These are phyloP conservation scores for Riparia riparia DNA, from an alignment of 2,113 vertebrate species.

Conservation along the genomic window DNA sequence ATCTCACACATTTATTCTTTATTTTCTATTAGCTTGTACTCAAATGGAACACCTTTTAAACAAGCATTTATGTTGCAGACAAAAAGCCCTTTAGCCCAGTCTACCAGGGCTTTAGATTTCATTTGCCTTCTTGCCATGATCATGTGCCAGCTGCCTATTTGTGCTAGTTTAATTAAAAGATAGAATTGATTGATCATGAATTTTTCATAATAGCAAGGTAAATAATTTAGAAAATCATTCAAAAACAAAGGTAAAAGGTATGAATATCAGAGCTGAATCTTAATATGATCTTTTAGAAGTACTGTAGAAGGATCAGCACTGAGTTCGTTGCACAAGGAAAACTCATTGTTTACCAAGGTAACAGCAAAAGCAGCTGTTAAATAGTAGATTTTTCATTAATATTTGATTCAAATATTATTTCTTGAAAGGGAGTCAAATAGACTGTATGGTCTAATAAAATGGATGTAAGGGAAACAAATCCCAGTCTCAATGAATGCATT, in stretches of 20 bases:
- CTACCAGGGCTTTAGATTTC: not conserved
- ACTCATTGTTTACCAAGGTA: not conserved
- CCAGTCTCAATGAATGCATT: not conserved
- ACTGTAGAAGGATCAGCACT: accelerated
- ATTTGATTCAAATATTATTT: not conserved
- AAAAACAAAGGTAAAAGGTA: not conserved
- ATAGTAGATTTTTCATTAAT: not conserved
- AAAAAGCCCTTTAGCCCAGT: not conserved
- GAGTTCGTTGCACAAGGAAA: not conserved
- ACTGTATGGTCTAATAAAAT: not conserved
- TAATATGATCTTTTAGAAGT: not conserved
- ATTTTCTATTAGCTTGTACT: not conserved
- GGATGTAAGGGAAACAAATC: not conserved
- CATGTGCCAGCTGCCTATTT: not conserved
- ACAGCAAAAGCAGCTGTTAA: not conserved
- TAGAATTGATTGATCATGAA: not conserved
- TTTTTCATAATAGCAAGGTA: not conserved
- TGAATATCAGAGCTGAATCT: not conserved
- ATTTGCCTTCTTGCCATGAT: not conserved
- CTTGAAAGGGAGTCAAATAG: not conserved
- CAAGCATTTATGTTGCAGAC: not conserved
- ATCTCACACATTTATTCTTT: not conserved
- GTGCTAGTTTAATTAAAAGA: not conserved
- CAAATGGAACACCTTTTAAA: not conserved
- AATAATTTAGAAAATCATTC: not conserved